Conservation (phyloP, 2,888 invertebrate species). For the Eupithecia subfuscata region DNA sequence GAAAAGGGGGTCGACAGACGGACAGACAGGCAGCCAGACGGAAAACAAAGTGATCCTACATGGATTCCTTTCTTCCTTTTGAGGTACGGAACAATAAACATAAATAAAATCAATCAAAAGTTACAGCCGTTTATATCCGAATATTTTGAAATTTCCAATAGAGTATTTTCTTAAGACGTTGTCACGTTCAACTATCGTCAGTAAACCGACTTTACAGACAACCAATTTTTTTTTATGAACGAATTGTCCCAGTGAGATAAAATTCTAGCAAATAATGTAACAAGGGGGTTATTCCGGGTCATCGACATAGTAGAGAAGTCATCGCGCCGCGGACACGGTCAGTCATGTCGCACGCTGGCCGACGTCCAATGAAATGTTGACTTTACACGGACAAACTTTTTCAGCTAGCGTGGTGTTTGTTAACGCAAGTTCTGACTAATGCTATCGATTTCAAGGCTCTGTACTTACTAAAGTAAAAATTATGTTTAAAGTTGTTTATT, state of each 20-base stretch:
- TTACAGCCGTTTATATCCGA: too few relatives aligned
- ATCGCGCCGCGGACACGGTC: constrained; percentile 47
- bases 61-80: too few relatives aligned
- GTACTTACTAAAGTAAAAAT: neutral
- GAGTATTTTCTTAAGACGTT: too few relatives aligned
- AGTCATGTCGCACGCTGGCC: constrained; percentile 51
- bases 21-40: too few relatives aligned
- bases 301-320: constrained; percentile 46
- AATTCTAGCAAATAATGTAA: neutral
- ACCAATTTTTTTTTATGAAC: too few relatives aligned
- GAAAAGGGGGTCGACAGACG: too few relatives aligned
- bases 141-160: too few relatives aligned
- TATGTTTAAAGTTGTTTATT: neutral
- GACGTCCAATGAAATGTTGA: constrained; percentile 57
- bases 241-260: neutral
- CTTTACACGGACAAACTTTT: constrained; percentile 56
- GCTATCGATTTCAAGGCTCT: neutral
- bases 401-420: constrained; percentile 52
- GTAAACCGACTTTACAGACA: too few relatives aligned
- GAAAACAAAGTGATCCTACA: too few relatives aligned
- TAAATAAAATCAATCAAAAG: too few relatives aligned
- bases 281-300: constrained; percentile 31
- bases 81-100: too few relatives aligned
- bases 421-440: constrained; percentile 13
- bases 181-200: too few relatives aligned